Percentiles rank a stretch among this genome's conserved stretches.
Evolutionary conservation across 2,797 vertebrate species (phyloP).

Genomic region (Pangasius mekongensis): DNA sequence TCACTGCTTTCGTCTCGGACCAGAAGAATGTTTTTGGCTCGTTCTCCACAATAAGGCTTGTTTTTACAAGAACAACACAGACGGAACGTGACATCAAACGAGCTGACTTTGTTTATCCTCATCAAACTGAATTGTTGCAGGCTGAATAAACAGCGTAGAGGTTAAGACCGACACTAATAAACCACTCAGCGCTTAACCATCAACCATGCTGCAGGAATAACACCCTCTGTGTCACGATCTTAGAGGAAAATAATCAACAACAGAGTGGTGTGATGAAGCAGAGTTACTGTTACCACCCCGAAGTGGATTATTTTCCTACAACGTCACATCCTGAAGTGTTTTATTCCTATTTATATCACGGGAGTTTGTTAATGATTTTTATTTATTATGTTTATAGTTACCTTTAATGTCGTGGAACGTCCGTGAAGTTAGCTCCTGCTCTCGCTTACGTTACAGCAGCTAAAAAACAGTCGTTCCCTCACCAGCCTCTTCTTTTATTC

Average conservation of each 20-base stretch:
- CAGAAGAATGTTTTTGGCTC: slow-evolving; percentile 5
- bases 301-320: background rate
- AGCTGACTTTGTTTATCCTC: slow-evolving; percentile 10
- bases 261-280: background rate
- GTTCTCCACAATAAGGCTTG: background rate
- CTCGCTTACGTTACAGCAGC: no score
- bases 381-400: no score
- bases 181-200: background rate
- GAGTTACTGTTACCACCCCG: background rate
- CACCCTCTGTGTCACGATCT: background rate
- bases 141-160: background rate
- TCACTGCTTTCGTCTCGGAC: slow-evolving; percentile 18
- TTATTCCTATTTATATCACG: no score
- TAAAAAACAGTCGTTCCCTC: no score
- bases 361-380: no score
- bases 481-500: no score
- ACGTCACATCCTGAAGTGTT: background rate
- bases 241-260: background rate
- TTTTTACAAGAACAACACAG: slow-evolving; percentile 38
- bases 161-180: slow-evolving; percentile 30
- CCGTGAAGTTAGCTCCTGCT: no score
- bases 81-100: background rate
- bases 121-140: background rate
- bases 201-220: background rate
- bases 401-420: no score